These are phyloP conservation scores for Cotesia glomerata DNA, from an alignment of 1,140 invertebrate species.

Conservation along the genomic window DNA sequence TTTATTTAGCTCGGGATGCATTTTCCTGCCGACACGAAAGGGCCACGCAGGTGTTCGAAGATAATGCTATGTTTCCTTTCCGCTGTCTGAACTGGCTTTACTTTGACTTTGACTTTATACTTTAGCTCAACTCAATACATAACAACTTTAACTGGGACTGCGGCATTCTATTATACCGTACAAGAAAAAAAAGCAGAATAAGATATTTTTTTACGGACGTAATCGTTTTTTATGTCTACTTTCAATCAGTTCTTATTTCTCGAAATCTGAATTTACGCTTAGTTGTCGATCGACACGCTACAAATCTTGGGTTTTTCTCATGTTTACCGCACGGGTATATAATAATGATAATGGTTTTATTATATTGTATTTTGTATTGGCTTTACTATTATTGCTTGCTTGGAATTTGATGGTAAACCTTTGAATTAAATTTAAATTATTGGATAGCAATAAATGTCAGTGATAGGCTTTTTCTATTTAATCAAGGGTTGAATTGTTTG, in stretches of 20 bases:
- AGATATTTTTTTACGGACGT: too few species aligned
- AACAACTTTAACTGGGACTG: too few species aligned
- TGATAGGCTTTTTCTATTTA: too few species aligned
- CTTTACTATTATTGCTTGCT: too few species aligned
- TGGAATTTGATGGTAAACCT: too few species aligned
- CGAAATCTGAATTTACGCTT: slow-evolving; percentile 10
- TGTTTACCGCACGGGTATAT: background rate
- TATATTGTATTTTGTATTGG: background rate
- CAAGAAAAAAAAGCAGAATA: too few species aligned
- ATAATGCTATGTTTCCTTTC: background rate
- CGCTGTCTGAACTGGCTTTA: background rate
- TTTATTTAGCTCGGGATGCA: background rate
- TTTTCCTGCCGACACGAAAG: slow-evolving; percentile 2
- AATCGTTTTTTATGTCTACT: background rate
- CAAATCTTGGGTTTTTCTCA: background rate
- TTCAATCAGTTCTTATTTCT: background rate
- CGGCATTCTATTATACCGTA: too few species aligned
- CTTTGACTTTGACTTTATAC: background rate
- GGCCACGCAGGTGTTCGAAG: slow-evolving; percentile 7
- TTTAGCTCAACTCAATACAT: too few species aligned
- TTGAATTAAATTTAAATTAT: too few species aligned
- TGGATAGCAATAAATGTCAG: too few species aligned
- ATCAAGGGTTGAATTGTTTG: too few species aligned
- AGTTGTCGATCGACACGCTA: background rate
- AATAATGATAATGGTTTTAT: too few species aligned